A percentile compares a stretch with the other conserved stretches of the same genome.
Conservation (phyloP, 2,113 vertebrate genomes). For the Pandion haliaetus region DNA sequence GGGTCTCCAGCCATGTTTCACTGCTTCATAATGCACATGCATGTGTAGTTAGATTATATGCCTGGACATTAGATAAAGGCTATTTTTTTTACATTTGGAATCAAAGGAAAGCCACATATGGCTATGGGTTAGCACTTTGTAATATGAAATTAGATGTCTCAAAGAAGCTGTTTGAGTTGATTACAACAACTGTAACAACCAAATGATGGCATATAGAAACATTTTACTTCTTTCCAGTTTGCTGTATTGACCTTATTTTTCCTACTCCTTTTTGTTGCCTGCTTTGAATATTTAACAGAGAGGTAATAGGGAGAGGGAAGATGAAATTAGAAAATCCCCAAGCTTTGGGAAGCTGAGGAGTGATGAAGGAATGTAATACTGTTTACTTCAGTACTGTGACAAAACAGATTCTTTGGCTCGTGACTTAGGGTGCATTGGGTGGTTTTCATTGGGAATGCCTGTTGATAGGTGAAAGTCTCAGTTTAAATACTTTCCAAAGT, state of each 20-base stretch:
- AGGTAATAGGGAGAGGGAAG: neutral
- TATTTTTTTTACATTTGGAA: neutral
- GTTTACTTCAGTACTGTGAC: neutral
- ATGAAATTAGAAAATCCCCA: neutral
- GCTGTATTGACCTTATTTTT: conserved; percentile 19
- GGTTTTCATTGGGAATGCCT: neutral
- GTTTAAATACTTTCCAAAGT: neutral
- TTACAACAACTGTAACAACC: conserved; percentile 11
- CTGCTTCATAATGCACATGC: conserved; percentile 21
- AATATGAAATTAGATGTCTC: conserved; percentile 30
- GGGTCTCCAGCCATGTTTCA: conserved; percentile 24
- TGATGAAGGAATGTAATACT: neutral
- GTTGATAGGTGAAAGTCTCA: neutral
- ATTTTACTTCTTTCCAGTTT: conserved; percentile 25
- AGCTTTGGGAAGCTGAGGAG: neutral
- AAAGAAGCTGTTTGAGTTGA: neutral
- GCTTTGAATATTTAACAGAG: neutral
- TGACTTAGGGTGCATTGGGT: neutral
- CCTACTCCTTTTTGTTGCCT: neutral
- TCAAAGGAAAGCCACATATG: conserved; percentile 34
- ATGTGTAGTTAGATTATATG: neutral
- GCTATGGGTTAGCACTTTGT: neutral
- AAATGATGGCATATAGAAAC: neutral
- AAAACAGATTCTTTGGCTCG: neutral
- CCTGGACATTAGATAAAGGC: conserved; percentile 34